Conservation (phyloP, 2,113 vertebrate genomes). For the Anguilla rostrata region DNA sequence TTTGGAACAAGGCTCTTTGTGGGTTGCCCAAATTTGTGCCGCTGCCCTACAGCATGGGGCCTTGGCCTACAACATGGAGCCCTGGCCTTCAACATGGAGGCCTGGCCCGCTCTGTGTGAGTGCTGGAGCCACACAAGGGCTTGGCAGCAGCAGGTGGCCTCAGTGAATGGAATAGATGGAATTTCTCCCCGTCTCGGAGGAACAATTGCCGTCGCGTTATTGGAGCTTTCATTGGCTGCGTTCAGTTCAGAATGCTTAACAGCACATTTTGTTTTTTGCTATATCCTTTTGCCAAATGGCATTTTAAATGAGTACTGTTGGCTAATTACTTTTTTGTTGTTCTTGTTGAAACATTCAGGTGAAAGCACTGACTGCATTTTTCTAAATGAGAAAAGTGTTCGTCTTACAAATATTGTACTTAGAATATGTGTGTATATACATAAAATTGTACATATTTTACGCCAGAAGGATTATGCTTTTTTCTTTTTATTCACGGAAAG, state of each 20-base stretch:
- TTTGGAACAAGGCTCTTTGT: neutral
- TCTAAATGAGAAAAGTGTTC: neutral
- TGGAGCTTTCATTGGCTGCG: conserved; percentile 30
- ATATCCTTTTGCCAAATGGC: neutral
- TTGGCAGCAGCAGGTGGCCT: conserved; percentile 52
- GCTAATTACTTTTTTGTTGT: neutral
- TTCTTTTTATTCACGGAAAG: neutral
- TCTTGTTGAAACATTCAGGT: neutral
- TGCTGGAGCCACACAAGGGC: conserved; percentile 19
- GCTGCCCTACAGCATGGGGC: neutral
- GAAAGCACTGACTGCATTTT: neutral
- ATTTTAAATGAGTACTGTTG: neutral
- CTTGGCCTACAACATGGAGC: no score
- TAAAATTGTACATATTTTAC: neutral
- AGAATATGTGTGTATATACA: neutral
- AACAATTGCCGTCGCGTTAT: conserved; percentile 25
- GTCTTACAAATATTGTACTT: neutral
- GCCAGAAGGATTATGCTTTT: neutral
- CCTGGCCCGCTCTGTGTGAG: neutral
- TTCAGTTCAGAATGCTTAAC: conserved; percentile 33
- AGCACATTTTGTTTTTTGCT: conserved; percentile 12
- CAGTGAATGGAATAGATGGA: conserved; percentile 53
- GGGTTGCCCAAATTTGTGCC: neutral
- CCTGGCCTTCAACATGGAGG: neutral
- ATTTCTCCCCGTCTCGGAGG: conserved; percentile 45